Conservation (phyloP, 2,113 vertebrate genomes). For the Malurus cyaneus region DNA sequence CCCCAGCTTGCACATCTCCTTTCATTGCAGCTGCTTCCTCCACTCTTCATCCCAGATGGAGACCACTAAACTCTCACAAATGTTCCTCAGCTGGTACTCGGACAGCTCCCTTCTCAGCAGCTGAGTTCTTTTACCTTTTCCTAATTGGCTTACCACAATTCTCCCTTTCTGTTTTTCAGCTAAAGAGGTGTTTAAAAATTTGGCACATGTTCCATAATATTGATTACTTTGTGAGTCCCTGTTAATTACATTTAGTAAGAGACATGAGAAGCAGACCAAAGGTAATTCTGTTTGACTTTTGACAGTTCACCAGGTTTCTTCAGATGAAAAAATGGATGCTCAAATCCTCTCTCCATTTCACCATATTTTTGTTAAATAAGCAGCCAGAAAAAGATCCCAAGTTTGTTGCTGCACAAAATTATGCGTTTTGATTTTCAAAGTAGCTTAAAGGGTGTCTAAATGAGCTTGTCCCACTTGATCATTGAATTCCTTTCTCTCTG, state of each 20-base stretch:
- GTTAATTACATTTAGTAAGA: conserved; percentile 9
- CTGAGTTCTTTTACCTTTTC: too few species aligned
- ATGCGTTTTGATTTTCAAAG: conserved; percentile 1
- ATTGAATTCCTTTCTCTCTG: conserved; percentile 54
- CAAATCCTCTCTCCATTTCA: neutral
- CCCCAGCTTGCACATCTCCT: too few species aligned
- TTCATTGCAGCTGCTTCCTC: too few species aligned
- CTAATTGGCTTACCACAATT: too few species aligned
- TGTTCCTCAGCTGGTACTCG: too few species aligned
- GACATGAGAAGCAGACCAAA: neutral
- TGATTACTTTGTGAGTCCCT: neutral
- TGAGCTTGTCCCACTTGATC: conserved; percentile 65
- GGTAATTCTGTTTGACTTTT: neutral
- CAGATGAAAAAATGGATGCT: neutral
- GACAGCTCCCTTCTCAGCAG: too few species aligned
- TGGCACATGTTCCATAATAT: neutral
- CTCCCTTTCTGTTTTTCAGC: neutral
- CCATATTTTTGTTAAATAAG: neutral
- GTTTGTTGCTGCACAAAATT: neutral
- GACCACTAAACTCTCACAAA: too few species aligned
- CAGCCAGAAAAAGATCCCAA: neutral
- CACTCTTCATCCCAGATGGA: too few species aligned
- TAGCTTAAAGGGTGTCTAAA: conserved; percentile 20
- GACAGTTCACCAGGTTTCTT: neutral
- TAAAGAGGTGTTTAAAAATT: neutral